Conservation (phyloP, 2,113 vertebrate genomes). For the Xiphophorus hellerii region DNA sequence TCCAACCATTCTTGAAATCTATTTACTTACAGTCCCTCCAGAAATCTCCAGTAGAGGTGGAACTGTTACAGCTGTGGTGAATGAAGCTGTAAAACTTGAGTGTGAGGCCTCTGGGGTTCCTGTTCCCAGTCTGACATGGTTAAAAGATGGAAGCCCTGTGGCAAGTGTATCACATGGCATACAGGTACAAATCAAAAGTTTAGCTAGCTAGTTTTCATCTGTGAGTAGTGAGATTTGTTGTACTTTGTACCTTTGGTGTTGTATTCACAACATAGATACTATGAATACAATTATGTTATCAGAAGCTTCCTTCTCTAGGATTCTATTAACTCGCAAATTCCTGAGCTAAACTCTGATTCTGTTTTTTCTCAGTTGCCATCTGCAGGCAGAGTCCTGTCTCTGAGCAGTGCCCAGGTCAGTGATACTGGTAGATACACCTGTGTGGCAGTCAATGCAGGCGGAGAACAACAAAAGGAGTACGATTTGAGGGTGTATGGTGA, state of each 20-base stretch:
- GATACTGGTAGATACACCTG: constrained; percentile 91
- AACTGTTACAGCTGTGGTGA: constrained; percentile 87
- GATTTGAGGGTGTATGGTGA: constrained; percentile 91
- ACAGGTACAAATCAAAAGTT: constrained; percentile 79
- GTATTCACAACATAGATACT: too few relatives aligned
- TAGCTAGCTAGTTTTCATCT: not conserved
- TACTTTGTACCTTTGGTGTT: too few relatives aligned
- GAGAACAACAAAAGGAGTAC: constrained; percentile 88
- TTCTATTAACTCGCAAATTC: not conserved
- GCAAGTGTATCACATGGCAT: constrained; percentile 87
- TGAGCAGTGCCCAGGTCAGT: constrained; percentile 87
- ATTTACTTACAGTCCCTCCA: constrained; percentile 83
- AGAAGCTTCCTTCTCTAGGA: not conserved
- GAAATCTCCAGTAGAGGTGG: constrained; percentile 86
- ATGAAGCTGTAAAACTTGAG: constrained; percentile 86
- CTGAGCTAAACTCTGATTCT: not conserved
- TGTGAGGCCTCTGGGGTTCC: constrained; percentile 95
- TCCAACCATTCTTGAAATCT: not conserved
- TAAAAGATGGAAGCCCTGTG: constrained; percentile 95
- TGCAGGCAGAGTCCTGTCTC: constrained; percentile 84
- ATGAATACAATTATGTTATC: not conserved
- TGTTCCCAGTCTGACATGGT: constrained; percentile 90
- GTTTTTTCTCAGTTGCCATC: constrained; percentile 83
- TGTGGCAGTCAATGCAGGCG: constrained; percentile 93
- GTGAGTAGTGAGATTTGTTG: not conserved